Base-by-base conservation (phyloP, 23 tunicate genomes). In the Oikopleura vanhoeffeni region DNA sequence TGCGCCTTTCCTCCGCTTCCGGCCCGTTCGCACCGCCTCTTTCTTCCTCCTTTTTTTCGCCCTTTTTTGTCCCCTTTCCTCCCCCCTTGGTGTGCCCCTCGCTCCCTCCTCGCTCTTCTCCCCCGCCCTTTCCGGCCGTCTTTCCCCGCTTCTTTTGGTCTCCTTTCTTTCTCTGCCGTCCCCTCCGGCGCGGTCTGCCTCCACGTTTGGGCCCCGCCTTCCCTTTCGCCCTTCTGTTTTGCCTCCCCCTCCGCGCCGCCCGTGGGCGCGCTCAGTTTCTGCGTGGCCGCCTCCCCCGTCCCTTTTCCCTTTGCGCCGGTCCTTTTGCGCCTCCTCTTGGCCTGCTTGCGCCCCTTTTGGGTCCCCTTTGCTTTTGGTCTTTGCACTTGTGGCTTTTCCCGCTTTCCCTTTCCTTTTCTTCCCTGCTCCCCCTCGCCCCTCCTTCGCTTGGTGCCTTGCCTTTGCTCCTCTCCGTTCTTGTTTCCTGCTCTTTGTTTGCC, bases 141-240 rank as follows among this genome's bases (percentile, higher is more conserved):
- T 8, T 4, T 83, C 4, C 18, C 18, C 34, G 27, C 84, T 83
- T 8, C 40, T 39, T 34, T 34, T 3, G 60, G 28, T 39, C 84
- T 83, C 76, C 60, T 32, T 76, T 28, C 34, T 39, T 76, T 76
- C 40, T 39, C 39, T 83, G 40, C 84, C 3, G 67, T 83, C 84
- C 40, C 60, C 67, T 39, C 3, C 60, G 40, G 24, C 40, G 40
- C 40, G 67, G 40, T 34, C 4, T 67, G 27, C 39, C 40, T 24
- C 40, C 33, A 30, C 83, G 27, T 28, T 39, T 67, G 40, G 4
- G 8, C 60, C 67, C 28, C 83, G 8, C 8, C 24, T 76, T 8
- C 8, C 24, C 35, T 18, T 76, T 32, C 34, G 13, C 35, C 13
- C n/a, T 32, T 39, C 28, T 34, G 27, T 67, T 83, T 34, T 39